Percentiles rank a stretch among this genome's conserved stretches.
These are phyloP conservation scores for Oophaga sylvatica DNA, from an alignment of 2,797 vertebrate species.

Conservation along the genomic window DNA sequence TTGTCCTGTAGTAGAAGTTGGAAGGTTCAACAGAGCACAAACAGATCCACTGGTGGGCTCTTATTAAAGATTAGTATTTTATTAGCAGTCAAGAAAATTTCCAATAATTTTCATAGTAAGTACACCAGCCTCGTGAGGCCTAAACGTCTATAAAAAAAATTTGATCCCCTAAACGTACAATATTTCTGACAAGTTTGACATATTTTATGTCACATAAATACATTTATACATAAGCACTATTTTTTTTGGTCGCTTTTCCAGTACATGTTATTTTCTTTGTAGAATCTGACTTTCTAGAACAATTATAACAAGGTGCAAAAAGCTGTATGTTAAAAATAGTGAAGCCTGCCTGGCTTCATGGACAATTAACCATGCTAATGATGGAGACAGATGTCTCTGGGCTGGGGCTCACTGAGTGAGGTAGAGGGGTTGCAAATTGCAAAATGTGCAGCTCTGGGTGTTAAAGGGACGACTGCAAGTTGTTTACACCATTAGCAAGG, in stretches of 20 bases:
- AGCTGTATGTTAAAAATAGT: slow-evolving; percentile 32
- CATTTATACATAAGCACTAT: not conserved
- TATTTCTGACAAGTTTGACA: not conserved
- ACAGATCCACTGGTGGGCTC: no score
- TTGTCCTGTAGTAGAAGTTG: no score
- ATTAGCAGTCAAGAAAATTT: no score
- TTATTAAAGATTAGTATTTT: no score
- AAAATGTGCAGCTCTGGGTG: not conserved
- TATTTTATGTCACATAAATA: not conserved
- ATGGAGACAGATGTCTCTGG: slow-evolving; percentile 33
- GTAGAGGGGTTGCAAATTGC: not conserved
- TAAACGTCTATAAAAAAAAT: no score
- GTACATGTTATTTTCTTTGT: not conserved
- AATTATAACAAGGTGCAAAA: slow-evolving; percentile 3
- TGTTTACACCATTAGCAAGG: slow-evolving; percentile 14
- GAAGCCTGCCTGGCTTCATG: slow-evolving; percentile 3
- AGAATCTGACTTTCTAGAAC: not conserved
- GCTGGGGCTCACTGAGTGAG: not conserved
- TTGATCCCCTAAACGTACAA: not conserved
- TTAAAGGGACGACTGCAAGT: slow-evolving; percentile 14
- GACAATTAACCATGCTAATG: slow-evolving; percentile 40
- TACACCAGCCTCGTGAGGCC: no score
- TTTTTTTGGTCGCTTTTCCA: not conserved
- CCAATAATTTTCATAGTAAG: no score
- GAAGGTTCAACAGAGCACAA: no score